Conservation (phyloP, 2,888 invertebrate species). For the Muschampia staudingeri region DNA sequence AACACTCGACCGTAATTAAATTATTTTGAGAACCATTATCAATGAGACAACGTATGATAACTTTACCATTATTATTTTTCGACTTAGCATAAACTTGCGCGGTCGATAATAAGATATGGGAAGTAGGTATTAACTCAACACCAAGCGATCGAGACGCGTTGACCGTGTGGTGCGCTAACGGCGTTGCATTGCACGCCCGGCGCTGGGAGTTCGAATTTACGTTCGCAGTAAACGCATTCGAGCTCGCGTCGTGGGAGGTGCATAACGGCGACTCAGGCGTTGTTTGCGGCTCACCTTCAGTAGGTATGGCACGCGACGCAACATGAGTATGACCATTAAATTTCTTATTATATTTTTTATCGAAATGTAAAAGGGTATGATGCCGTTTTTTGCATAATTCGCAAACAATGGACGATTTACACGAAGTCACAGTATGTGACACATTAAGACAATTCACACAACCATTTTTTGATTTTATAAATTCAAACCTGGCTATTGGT, state of each 20-base stretch:
- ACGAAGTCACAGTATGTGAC: not conserved
- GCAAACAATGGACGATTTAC: not conserved
- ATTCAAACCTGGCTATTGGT: not conserved
- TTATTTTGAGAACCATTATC: constrained; percentile 5
- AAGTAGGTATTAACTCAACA: not conserved
- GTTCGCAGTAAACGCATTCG: not conserved
- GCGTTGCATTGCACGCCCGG: not conserved
- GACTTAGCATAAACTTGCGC: not conserved
- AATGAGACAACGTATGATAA: constrained; percentile 9
- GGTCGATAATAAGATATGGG: not conserved
- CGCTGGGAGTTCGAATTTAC: not conserved
- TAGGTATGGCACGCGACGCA: not conserved
- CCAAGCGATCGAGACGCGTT: not conserved
- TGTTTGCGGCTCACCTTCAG: constrained; percentile 1
- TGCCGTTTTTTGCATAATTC: not conserved
- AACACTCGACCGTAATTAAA: constrained; percentile 3
- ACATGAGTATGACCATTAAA: not conserved
- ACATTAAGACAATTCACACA: not conserved
- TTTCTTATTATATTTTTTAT: not conserved
- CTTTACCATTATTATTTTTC: not conserved
- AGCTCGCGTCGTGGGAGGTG: not conserved
- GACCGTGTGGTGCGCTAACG: not conserved
- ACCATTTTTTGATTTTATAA: constrained; percentile 1
- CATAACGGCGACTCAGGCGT: not conserved
- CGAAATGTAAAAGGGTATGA: not conserved